These are phyloP conservation scores for Ploceus nigricollis DNA, from an alignment of 2,113 vertebrate species.

Conservation along the genomic window DNA sequence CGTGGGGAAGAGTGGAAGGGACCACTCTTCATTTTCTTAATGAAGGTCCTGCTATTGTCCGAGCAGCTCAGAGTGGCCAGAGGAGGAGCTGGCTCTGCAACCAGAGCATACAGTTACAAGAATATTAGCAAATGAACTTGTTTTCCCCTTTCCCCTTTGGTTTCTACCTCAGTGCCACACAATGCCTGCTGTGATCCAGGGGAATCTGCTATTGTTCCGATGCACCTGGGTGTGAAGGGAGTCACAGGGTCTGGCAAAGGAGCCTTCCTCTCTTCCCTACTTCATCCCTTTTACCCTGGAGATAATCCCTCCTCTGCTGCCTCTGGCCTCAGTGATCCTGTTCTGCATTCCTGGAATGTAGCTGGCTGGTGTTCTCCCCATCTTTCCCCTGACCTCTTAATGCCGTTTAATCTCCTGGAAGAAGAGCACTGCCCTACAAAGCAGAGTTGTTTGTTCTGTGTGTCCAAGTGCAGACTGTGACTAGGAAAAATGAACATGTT, in stretches of 20 bases:
- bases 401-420: slow-evolving; percentile 50
- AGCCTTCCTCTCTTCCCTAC: slow-evolving; percentile 21
- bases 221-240: slow-evolving; percentile 54
- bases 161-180: slow-evolving; percentile 32
- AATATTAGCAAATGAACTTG: slow-evolving; percentile 41
- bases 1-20: not conserved
- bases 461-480: not conserved
- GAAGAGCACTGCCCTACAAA: slow-evolving; percentile 3
- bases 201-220: slow-evolving; percentile 37
- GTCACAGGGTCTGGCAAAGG: slow-evolving; percentile 35
- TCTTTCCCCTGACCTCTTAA: slow-evolving; percentile 58
- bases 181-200: slow-evolving; percentile 15
- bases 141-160: slow-evolving; percentile 57
- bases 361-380: slow-evolving; percentile 28
- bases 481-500: not conserved
- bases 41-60: not conserved
- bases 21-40: slow-evolving; percentile 5
- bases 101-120: not conserved
- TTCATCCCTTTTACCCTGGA: not conserved
- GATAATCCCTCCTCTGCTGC: slow-evolving; percentile 48
- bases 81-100: not conserved
- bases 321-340: not conserved
- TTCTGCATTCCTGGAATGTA: slow-evolving; percentile 45
- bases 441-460: not conserved
- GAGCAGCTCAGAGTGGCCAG: not conserved